Evolutionary conservation across 2,888 invertebrate species (phyloP).

Genomic region (Ypsolopha scabrella): DNA sequence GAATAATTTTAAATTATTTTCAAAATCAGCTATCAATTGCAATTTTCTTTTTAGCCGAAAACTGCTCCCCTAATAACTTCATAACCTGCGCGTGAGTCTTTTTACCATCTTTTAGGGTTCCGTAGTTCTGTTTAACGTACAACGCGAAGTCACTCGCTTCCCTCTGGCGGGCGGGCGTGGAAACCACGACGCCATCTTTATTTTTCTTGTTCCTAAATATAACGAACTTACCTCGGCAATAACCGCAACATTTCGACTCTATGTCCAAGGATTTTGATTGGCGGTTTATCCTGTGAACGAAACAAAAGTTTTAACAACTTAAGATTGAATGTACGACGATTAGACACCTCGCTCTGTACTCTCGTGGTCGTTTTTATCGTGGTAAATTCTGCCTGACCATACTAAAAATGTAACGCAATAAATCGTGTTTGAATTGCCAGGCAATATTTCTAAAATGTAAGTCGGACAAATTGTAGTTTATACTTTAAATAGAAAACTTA

Average conservation of each 20-base stretch:
- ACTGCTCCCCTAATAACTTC: slow-evolving; percentile 80
- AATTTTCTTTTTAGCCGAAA: slow-evolving; percentile 35
- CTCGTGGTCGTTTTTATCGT: too few species aligned
- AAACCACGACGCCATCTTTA: slow-evolving; percentile 66
- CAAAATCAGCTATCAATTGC: background rate
- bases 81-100: slow-evolving; percentile 80
- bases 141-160: slow-evolving; percentile 74
- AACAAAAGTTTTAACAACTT: background rate
- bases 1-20: too few species aligned
- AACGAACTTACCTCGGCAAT: slow-evolving; percentile 80
- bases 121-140: slow-evolving; percentile 81
- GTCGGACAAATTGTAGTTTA: too few species aligned
- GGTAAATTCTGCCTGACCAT: too few species aligned
- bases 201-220: slow-evolving; percentile 74
- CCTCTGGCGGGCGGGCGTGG: slow-evolving; percentile 63
- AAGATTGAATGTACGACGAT: too few species aligned
- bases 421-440: too few species aligned
- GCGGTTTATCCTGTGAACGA: slow-evolving; percentile 74
- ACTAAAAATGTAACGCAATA: too few species aligned
- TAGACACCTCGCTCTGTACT: too few species aligned
- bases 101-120: slow-evolving; percentile 53
- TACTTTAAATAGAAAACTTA: too few species aligned
- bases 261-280: slow-evolving; percentile 85
- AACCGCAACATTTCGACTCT: slow-evolving; percentile 80
- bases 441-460: too few species aligned